Percentiles rank a stretch among this genome's conserved stretches.
Conservation (phyloP, 2,888 invertebrate genomes). For the Deladenus siricidicola region DNA sequence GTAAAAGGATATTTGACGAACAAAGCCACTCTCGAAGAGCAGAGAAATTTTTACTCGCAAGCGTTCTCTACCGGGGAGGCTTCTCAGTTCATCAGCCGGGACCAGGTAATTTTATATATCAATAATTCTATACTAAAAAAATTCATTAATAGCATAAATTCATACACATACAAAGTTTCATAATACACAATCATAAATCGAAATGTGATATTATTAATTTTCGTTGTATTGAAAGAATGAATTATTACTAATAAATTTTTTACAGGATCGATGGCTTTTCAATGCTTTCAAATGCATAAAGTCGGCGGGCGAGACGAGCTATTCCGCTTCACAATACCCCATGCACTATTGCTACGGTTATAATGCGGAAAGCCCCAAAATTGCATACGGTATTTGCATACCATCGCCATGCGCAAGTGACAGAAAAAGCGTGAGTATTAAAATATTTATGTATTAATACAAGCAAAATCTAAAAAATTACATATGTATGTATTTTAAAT, state of each 20-base stretch:
- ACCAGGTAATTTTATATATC: background rate
- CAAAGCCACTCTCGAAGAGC: conserved; percentile 40
- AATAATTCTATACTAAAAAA: background rate
- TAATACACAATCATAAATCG: no score
- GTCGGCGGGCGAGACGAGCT: conserved; percentile 50
- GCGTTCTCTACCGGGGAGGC: conserved; percentile 42
- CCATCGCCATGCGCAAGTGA: conserved; percentile 47
- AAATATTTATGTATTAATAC: conserved; percentile 1
- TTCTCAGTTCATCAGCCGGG: conserved; percentile 30
- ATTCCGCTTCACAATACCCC: conserved; percentile 49
- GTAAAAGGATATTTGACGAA: conserved; percentile 41
- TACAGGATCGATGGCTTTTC: conserved; percentile 51
- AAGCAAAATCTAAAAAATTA: background rate
- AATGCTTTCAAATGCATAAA: conserved; percentile 42
- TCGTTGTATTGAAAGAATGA: no score
- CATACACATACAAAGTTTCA: no score
- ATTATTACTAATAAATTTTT: no score
- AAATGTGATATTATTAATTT: no score
- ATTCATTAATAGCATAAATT: background rate
- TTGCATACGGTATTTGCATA: conserved; percentile 45
- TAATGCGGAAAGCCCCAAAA: conserved; percentile 27
- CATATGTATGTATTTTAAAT: background rate
- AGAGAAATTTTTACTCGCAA: conserved; percentile 44
- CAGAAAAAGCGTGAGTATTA: conserved; percentile 21
- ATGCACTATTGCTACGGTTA: conserved; percentile 47